These are phyloP conservation scores for Eriocheir sinensis DNA, from an alignment of 1,140 invertebrate genomes.

Conservation along the genomic window DNA sequence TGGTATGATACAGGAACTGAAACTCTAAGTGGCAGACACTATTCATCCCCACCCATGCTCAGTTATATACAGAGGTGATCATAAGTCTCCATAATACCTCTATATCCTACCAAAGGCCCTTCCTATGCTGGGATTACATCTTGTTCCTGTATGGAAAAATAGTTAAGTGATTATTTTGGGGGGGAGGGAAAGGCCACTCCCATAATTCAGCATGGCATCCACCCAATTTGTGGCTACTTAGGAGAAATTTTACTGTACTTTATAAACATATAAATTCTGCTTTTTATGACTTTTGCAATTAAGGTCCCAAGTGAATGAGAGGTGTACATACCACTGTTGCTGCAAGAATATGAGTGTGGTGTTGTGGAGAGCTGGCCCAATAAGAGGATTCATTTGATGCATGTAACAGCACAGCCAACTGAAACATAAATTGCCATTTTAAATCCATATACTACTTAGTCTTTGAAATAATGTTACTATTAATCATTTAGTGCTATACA, in stretches of 20 bases:
- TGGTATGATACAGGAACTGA: too few relatives aligned
- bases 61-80: too few relatives aligned
- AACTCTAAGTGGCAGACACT: too few relatives aligned
- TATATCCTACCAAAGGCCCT: too few relatives aligned
- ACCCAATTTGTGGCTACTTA: not conserved
- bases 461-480: not conserved
- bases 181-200: too few relatives aligned
- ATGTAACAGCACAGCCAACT: slow-evolving; percentile 43
- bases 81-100: too few relatives aligned
- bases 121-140: too few relatives aligned
- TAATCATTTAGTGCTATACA: not conserved
- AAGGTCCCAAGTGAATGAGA: not conserved
- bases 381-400: slow-evolving; percentile 28
- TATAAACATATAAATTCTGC: not conserved
- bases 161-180: too few relatives aligned
- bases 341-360: not conserved
- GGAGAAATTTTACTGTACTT: not conserved
- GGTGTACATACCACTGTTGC: not conserved
- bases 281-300: not conserved
- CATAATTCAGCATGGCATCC: too few relatives aligned
- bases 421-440: not conserved
- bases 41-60: too few relatives aligned
- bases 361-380: slow-evolving; percentile 17
- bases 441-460: not conserved
- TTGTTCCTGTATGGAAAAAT: too few relatives aligned